These are phyloP conservation scores for Popillia japonica DNA, from an alignment of 1,140 invertebrate species.

Conservation along the genomic window DNA sequence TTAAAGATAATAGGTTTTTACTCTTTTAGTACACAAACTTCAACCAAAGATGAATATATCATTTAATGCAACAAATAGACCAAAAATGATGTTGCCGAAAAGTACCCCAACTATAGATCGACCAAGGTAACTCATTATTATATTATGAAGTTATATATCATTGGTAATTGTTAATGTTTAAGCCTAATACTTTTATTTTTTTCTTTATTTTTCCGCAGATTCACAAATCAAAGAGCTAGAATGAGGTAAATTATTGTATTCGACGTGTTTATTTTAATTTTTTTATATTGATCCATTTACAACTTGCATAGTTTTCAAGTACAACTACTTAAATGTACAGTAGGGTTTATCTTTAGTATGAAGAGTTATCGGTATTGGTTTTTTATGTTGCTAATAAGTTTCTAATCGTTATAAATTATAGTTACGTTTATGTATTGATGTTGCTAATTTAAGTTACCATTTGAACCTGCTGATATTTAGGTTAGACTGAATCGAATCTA, in stretches of 20 bases:
- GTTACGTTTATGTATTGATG: too few species aligned
- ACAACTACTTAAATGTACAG: background rate
- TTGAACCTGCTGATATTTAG: too few species aligned
- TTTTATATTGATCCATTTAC: too few species aligned
- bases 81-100: conserved; percentile 56
- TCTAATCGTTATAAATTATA: too few species aligned
- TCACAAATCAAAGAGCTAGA: background rate
- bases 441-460: too few species aligned
- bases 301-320: background rate
- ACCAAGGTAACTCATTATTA: conserved; percentile 47
- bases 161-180: conserved; percentile 2
- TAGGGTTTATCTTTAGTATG: conserved; percentile 28
- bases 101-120: conserved; percentile 47
- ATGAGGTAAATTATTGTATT: conserved; percentile 25
- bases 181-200: background rate
- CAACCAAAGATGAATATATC: conserved; percentile 39
- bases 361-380: background rate
- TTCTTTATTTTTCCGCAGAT: conserved; percentile 26
- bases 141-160: background rate
- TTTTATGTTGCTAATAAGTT: background rate
- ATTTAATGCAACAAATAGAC: conserved; percentile 44
- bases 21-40: conserved; percentile 19
- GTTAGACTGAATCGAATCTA: too few species aligned
- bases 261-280: conserved; percentile 15
- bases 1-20: conserved; percentile 44